A percentile compares a stretch with the other conserved stretches of the same genome.
phyloP scores from a whole-genome alignment of 2,888 invertebrate genomes.

The Enchytraeus crypticus region DNA sequence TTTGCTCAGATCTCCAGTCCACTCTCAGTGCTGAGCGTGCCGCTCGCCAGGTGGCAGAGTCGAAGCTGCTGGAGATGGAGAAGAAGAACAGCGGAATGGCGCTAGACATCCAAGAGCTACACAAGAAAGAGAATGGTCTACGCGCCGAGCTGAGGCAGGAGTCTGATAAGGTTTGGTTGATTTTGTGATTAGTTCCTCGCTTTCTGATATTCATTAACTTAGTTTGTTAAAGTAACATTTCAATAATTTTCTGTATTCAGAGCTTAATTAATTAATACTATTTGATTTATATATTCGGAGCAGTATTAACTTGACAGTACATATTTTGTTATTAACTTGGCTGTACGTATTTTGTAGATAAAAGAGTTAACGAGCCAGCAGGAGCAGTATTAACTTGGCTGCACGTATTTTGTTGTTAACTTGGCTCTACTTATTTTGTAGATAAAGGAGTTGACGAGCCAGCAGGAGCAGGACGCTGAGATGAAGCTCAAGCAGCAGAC shows the following conservation, averaged over 20 bases:
- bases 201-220: no score
- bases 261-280: no score
- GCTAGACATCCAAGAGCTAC: conserved; percentile 88
- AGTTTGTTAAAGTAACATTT: no score
- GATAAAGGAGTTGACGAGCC: conserved; percentile 61
- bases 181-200: no score
- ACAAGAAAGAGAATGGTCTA: conserved; percentile 72
- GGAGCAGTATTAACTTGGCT: no score
- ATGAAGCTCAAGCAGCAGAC: conserved; percentile 71
- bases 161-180: conserved; percentile 71
- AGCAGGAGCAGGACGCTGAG: conserved; percentile 82
- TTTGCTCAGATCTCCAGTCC: conserved; percentile 68
- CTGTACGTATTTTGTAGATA: conserved; percentile 49
- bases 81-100: conserved; percentile 87
- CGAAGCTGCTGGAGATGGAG: conserved; percentile 71
- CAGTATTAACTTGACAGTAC: no score
- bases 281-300: no score
- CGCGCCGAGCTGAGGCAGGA: conserved; percentile 87
- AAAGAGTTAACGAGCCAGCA: conserved; percentile 65
- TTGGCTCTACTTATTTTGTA: conserved; percentile 39
- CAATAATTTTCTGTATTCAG: no score
- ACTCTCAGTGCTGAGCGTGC: conserved; percentile 84
- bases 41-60: conserved; percentile 74
- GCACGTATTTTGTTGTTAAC: neutral
- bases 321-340: neutral